A percentile compares a stretch with the other conserved stretches of the same genome.
Evolutionary conservation across 2,113 vertebrate species (phyloP).

Genomic region (Nerophis lumbriciformis): DNA sequence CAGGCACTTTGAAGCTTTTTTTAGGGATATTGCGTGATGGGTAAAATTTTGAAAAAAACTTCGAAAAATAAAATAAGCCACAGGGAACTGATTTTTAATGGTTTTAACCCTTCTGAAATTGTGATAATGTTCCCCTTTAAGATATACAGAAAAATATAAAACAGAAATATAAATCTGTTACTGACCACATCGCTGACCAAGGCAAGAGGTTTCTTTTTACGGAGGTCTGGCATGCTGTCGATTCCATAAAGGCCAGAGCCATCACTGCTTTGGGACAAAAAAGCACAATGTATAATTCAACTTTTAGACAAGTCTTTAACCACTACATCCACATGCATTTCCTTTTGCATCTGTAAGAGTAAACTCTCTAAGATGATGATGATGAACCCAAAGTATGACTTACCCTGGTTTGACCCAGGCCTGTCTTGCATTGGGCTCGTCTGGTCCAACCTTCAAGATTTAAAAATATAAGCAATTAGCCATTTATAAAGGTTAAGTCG

Average conservation of each 20-base stretch:
- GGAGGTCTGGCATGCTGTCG: constrained; percentile 97
- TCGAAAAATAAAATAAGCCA: no score
- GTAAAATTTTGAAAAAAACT: no score
- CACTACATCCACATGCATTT: no score
- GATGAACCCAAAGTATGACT: constrained; percentile 43
- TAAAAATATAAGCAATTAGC: constrained; percentile 11
- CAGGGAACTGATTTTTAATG: no score
- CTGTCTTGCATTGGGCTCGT: constrained; percentile 73
- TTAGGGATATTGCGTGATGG: no score
- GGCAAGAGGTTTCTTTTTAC: constrained; percentile 90
- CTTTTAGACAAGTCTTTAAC: background rate
- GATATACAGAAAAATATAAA: background rate
- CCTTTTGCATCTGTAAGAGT: no score
- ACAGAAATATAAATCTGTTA: constrained; percentile 16
- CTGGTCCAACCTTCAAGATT: constrained; percentile 48
- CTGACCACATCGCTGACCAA: constrained; percentile 98
- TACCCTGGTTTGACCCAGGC: constrained; percentile 90
- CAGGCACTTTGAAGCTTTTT: no score
- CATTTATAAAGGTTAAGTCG: background rate
- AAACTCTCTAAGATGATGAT: no score
- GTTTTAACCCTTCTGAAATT: no score
- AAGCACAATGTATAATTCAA: background rate
- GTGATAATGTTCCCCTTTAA: no score
- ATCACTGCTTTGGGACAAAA: constrained; percentile 65
- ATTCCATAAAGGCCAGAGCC: constrained; percentile 93